Evolutionary conservation across 1,140 invertebrate species (phyloP), one percentile per base, ranked within the genome.

Genomic region (Dreissena polymorpha): DNA sequence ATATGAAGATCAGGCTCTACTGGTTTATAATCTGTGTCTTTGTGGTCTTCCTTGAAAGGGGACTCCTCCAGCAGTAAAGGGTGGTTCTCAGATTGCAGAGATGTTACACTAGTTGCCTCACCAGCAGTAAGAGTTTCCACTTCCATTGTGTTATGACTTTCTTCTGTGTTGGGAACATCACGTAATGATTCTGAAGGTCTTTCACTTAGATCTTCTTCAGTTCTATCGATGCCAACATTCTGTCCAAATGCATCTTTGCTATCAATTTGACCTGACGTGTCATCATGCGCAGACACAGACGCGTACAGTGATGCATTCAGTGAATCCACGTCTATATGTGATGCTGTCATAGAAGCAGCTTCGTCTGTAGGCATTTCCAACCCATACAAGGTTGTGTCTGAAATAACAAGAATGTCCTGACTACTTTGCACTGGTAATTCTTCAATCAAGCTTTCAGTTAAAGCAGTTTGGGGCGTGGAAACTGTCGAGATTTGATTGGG

Each of bases 311-410:
- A 85, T 6, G 69, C 67, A 81, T 78, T 84, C 60, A 84, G 65
- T n/a, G 85, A 86, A 65, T 88, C 87, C 50, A 73, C 72, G n/a
- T 88, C 87, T 60, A 69, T 63, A 49, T 85, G 85, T 49, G 89
- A 87, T 23, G 82, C 73, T 25, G 88, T 86, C 64, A 88, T 75
- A 23, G 88, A 86, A 63, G 84, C 86, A 39, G 84, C 80, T 83
- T 92, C 91, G 49, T 91, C 90, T 50, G 89, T 86, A 74, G 91
- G 91, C 91, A 92, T 92, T 71, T 92, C 91, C 55, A 91, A 76
- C n/a, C 88, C 91, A 87, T 91, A 92, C 29, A 92, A 76, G 27
- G 91, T 92, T 51, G 89, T 87, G 39, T 91, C 91, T 53, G 91
- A 91, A 60, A 87, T 69, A 8, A 88, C 76, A 64, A 91, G 76